Percentiles rank a stretch among this genome's conserved stretches.
These are phyloP conservation scores for Triplophysa bombifrons DNA, from an alignment of 2,797 vertebrate species.

Conservation along the genomic window DNA sequence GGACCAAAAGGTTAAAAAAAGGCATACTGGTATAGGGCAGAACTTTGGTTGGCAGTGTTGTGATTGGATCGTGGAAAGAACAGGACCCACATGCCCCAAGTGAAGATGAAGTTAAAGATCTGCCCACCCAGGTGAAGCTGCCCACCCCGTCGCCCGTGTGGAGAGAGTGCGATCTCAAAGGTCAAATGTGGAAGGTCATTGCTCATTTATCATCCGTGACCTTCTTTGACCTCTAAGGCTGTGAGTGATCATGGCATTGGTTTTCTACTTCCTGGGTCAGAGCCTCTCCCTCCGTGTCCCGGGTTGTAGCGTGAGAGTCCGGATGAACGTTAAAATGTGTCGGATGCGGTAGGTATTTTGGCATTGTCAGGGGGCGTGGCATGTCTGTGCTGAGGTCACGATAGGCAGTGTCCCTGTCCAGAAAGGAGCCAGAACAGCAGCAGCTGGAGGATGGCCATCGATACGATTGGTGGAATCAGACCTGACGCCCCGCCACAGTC, in stretches of 20 bases:
- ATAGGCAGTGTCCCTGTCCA: conserved; percentile 80
- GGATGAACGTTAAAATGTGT: conserved; percentile 53
- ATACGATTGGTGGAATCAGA: conserved; percentile 86
- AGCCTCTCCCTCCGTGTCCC: conserved; percentile 32
- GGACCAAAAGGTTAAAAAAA: conserved; percentile 55
- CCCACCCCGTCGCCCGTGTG: conserved; percentile 74
- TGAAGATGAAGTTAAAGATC: conserved; percentile 76
- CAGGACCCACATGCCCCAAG: conserved; percentile 38
- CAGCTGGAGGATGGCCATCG: conserved; percentile 82
- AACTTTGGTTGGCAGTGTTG: conserved; percentile 54
- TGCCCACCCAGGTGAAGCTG: conserved; percentile 74
- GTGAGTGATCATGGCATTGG: conserved; percentile 60
- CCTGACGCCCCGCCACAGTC: conserved; percentile 90
- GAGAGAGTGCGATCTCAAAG: conserved; percentile 67
- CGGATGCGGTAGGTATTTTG: conserved; percentile 64
- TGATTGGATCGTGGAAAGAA: neutral
- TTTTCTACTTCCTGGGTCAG: conserved; percentile 65
- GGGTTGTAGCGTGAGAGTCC: conserved; percentile 25
- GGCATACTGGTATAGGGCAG: conserved; percentile 31
- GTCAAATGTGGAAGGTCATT: conserved; percentile 56
- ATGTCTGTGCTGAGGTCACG: conserved; percentile 79
- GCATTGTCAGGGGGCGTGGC: conserved; percentile 38
- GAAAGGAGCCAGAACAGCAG: conserved; percentile 87
- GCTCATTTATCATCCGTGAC: conserved; percentile 60
- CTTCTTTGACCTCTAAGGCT: conserved; percentile 45